Percentiles rank a stretch among this genome's conserved stretches.
Evolutionary conservation across 2,888 invertebrate genomes (phyloP).

Genomic region (Caenorhabditis sp.): DNA sequence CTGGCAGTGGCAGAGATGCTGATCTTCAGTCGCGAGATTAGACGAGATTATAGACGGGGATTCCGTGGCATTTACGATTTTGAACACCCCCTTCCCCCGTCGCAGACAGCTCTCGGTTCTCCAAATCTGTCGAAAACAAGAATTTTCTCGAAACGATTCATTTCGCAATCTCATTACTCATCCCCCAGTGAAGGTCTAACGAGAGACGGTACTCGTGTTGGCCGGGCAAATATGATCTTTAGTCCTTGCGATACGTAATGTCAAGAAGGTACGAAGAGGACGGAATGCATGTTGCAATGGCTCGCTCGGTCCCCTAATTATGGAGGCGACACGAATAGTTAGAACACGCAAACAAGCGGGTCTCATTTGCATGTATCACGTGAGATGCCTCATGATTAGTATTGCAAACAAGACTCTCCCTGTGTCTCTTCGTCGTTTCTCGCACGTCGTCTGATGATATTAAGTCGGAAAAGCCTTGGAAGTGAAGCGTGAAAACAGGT

Average conservation of each 20-base stretch:
- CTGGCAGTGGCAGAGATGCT: neutral
- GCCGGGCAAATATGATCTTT: neutral
- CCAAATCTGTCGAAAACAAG: neutral
- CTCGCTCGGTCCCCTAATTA: constrained; percentile 5
- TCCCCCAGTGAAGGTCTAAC: neutral
- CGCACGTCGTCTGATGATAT: neutral
- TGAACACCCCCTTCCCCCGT: too few species aligned
- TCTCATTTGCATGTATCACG: constrained; percentile 41
- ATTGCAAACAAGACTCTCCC: constrained; percentile 11
- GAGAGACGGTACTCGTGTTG: neutral
- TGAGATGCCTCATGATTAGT: constrained; percentile 33
- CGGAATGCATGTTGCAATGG: neutral
- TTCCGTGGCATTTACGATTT: neutral
- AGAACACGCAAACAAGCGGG: constrained; percentile 20
- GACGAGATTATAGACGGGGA: neutral
- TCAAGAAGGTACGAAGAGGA: neutral
- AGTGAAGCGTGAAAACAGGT: constrained; percentile 28
- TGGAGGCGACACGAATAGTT: neutral
- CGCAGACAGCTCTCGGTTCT: neutral
- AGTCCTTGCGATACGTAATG: neutral
- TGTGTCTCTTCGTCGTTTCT: neutral
- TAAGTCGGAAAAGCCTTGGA: neutral
- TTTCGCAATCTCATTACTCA: neutral
- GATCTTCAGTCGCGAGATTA: neutral
- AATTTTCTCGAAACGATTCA: neutral